Evolutionary conservation across 92 coral and sea anemone species (phyloP).

Genomic region (Actinernus sp.): DNA sequence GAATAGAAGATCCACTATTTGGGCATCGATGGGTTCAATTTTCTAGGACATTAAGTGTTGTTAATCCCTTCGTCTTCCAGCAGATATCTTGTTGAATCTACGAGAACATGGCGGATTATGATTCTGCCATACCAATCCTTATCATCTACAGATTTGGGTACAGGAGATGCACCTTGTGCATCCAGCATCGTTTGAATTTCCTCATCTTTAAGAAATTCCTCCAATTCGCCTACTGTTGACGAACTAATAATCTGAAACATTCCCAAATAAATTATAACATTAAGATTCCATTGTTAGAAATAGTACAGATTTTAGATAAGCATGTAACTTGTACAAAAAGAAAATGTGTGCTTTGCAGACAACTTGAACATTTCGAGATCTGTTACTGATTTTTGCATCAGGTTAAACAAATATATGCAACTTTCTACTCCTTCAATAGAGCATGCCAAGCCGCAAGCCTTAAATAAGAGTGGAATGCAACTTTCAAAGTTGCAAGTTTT

Average conservation of each 20-base stretch:
- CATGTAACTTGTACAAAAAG: too few relatives aligned
- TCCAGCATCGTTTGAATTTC: conserved; percentile 38
- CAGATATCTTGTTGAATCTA: conserved; percentile 37
- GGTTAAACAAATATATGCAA: too few relatives aligned
- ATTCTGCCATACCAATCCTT: conserved; percentile 1
- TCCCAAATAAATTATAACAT: too few relatives aligned
- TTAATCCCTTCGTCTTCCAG: conserved; percentile 49
- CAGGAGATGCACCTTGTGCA: conserved; percentile 36
- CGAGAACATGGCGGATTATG: conserved; percentile 24
- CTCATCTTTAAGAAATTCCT: conserved; percentile 3
- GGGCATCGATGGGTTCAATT: conserved; percentile 28
- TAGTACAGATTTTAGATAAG: too few relatives aligned
- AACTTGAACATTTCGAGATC: too few relatives aligned
- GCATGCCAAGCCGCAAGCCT: too few relatives aligned
- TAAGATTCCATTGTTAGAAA: too few relatives aligned
- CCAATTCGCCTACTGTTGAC: conserved; percentile 17
- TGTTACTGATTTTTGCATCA: too few relatives aligned
- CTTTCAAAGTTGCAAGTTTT: too few relatives aligned
- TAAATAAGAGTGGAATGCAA: too few relatives aligned
- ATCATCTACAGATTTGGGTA: not conserved
- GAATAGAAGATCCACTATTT: conserved; percentile 35
- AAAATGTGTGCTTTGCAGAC: too few relatives aligned
- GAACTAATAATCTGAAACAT: not conserved
- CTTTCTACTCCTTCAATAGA: too few relatives aligned
- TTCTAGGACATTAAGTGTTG: conserved; percentile 38